Base-by-base conservation (phyloP, 1,140 invertebrate species). In the Anastrepha ludens region DNA sequence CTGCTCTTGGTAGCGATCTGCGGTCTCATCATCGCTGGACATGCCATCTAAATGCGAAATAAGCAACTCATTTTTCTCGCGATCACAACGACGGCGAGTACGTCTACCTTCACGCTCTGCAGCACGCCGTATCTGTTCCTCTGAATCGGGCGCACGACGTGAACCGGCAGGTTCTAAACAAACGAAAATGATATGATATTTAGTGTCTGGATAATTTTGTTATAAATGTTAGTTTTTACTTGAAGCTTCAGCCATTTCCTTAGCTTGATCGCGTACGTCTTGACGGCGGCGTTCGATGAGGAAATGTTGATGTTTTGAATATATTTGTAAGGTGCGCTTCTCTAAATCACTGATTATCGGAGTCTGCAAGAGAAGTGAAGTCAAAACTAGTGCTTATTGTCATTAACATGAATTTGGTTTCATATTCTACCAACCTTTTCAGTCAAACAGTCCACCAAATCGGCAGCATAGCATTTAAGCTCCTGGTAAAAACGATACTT, bases 1-100 rank as follows among this genome's bases (percentile, higher is more conserved):
- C 86, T 95, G 95, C 86, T 95, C 94, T 90, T 96, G 95, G 90
- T 97, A 97, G 89, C 96, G 96, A 93, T 97, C 97, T 2, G 97
- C 97, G 91, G 98, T 96, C 94, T 99, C 98, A 93, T 99, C 98
- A 94, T 99, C 98, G 90, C 98, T 98, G n/a, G 98, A 99, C 95
- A 99, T 96, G 1, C 98, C 98, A 93, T 99, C 98, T 87, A 97
- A 95, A 92, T 99, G 98, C 59, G 95, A 94, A 5, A 93, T 88
- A 67, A 90, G 88, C 85, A 93, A 87, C 39, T 92, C 90, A 44
- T 91, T 91, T 88, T 94, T 93, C 93, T 97, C 96, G 89, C 97
- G 94, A 4, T 95, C 95, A 92, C 96, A 94, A 89, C 97, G 94
- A 55, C 97, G 94, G 89, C 97, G 94, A 39, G 96, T 97, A 90